Percentiles rank a stretch among this genome's conserved stretches.
Conservation (phyloP, 1,140 invertebrate genomes). For the Conus betulinus region DNA sequence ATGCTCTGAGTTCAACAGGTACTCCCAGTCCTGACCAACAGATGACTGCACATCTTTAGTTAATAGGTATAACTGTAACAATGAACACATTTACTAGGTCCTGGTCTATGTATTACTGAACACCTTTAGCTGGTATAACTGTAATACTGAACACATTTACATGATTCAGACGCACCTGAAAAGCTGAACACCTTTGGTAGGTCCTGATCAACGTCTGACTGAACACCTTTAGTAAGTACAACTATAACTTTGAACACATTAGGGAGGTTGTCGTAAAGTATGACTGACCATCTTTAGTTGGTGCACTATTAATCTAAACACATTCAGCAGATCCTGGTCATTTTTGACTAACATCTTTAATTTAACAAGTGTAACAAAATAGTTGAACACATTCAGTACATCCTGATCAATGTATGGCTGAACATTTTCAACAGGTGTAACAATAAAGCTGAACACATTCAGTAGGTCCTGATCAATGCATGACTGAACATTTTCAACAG, state of each 20-base stretch:
- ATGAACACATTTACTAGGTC: constrained; percentile 75
- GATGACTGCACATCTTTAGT: neutral
- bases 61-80: neutral
- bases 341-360: neutral
- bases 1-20: constrained; percentile 81
- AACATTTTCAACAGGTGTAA: constrained; percentile 70
- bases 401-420: constrained; percentile 77
- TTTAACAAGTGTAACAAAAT: neutral
- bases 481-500: neutral
- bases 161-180: no score
- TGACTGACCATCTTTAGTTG: no score
- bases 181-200: no score
- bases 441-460: constrained; percentile 3
- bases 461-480: neutral
- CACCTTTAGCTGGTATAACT: neutral
- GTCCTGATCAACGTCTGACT: no score
- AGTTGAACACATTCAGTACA: constrained; percentile 16
- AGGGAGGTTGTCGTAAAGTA: no score
- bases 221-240: no score
- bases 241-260: no score
- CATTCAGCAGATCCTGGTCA: constrained; percentile 78
- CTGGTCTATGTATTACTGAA: constrained; percentile 65
- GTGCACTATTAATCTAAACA: no score
- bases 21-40: constrained; percentile 84
- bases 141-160: neutral